Percentiles rank a stretch among this genome's conserved stretches.
Conservation (phyloP, 2,888 invertebrate genomes). For the Philonicus albiceps region DNA sequence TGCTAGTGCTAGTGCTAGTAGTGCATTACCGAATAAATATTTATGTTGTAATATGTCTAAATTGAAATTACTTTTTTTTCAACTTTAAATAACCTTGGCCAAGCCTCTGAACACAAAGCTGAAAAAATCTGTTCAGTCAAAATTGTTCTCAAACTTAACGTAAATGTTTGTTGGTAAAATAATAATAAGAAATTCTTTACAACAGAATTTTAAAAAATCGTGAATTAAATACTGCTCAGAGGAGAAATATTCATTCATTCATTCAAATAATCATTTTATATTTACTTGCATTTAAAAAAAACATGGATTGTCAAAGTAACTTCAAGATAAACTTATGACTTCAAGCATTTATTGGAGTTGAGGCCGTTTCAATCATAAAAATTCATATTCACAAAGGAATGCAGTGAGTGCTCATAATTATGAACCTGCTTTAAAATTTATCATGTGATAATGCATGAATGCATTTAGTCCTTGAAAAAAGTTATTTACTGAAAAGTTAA, state of each 20-base stretch:
- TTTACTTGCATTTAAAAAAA: too few species aligned
- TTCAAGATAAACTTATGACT: background rate
- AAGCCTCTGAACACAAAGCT: background rate
- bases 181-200: too few species aligned
- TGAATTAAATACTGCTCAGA: too few species aligned
- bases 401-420: background rate
- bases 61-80: too few species aligned
- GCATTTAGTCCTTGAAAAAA: background rate
- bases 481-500: background rate
- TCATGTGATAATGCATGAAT: background rate
- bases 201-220: too few species aligned
- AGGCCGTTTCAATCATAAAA: background rate
- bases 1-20: too few species aligned
- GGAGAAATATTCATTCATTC: too few species aligned
- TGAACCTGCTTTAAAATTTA: background rate
- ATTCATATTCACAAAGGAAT: background rate
- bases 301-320: background rate
- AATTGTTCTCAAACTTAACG: background rate
- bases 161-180: background rate
- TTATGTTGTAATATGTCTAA: too few species aligned
- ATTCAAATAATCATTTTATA: too few species aligned
- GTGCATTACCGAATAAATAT: too few species aligned
- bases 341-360: background rate
- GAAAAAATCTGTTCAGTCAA: background rate
- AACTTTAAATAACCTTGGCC: background rate